Base-by-base conservation (phyloP, 2,797 vertebrate species). In the Gadopsis bispinosus region DNA sequence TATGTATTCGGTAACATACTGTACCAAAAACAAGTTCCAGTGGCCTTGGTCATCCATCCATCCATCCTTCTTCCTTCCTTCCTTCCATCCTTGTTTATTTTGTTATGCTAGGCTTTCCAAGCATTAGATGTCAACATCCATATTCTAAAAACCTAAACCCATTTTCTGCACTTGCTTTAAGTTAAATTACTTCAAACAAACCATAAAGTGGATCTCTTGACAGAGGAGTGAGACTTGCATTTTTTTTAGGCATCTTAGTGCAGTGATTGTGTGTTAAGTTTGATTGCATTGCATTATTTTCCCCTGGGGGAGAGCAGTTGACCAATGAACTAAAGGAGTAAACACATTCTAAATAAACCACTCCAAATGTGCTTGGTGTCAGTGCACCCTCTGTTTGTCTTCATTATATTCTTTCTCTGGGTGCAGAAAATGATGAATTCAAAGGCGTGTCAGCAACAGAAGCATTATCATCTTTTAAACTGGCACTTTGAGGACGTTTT, bases 301-400 rank as follows among this genome's bases (percentile, higher is more conserved):
- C 17, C 22, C n/a, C 45, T 20, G 26, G 3, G 4, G n/a, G 5
- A 51, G 65, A 65, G 37, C 26, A 14, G 26, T 43, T 64, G 29
- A 74, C 67, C 61, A 29, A 4, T 35, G 17, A 64, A 31, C 19
- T 17, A 7, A 31, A 51, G 14, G 54, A 66, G 48, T 60, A 60
- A 73, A 62, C 17, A 55, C 53, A 19, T 8, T 12, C 16, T 51
- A 33, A 73, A 75, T 65, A 53, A 72, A 33, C 13, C 16, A 10
- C 39, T 19, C 4, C 16, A 17, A n/a, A 41, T n/a, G 37, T 67
- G 51, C 17, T 35, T 0, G 3, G 11, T 62, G 68, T 69, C 54
- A 33, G 13, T n/a, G 48, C 41, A 2, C 3, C n/a, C 50, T 55
- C 62, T 55, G 22, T 73, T 73, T 45, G 60, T 81, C 75, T 83